These are phyloP conservation scores for Nestor notabilis DNA, from an alignment of 2,113 vertebrate genomes.

Conservation along the genomic window DNA sequence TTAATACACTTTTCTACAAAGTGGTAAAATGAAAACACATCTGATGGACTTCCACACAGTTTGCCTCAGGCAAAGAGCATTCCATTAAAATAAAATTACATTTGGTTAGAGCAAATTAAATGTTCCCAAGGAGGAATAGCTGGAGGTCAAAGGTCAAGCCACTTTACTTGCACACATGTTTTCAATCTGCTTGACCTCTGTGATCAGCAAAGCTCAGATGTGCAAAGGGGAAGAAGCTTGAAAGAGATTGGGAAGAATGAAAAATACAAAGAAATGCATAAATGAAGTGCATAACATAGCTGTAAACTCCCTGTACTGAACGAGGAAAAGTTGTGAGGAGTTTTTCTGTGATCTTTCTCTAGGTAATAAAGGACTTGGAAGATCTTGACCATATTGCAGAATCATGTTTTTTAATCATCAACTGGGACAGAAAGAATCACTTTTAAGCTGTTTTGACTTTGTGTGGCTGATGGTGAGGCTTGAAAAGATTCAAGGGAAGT, in stretches of 20 bases:
- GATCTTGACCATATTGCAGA: background rate
- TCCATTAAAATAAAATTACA: conserved; percentile 68
- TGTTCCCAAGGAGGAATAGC: conserved; percentile 64
- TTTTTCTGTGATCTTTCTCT: background rate
- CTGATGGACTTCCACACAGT: conserved; percentile 62
- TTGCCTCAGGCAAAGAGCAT: conserved; percentile 68
- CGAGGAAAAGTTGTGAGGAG: background rate
- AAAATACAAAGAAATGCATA: conserved; percentile 24
- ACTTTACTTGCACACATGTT: conserved; percentile 68
- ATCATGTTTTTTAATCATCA: background rate
- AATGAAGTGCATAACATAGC: background rate
- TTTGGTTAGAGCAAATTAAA: conserved; percentile 71
- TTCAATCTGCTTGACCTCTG: conserved; percentile 68
- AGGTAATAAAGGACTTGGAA: background rate
- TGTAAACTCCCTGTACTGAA: background rate
- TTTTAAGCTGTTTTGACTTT: background rate
- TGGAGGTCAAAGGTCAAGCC: conserved; percentile 64
- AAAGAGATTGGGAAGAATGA: conserved; percentile 5
- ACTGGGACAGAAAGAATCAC: background rate
- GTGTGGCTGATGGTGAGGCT: background rate
- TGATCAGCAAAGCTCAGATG: conserved; percentile 64
- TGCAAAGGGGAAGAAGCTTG: conserved; percentile 43
- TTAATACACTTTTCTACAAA: conserved; percentile 66
- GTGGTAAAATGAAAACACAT: conserved; percentile 65
- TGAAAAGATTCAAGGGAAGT: background rate